Conservation (phyloP, 1,140 invertebrate species). For the Oscheius sp. region DNA sequence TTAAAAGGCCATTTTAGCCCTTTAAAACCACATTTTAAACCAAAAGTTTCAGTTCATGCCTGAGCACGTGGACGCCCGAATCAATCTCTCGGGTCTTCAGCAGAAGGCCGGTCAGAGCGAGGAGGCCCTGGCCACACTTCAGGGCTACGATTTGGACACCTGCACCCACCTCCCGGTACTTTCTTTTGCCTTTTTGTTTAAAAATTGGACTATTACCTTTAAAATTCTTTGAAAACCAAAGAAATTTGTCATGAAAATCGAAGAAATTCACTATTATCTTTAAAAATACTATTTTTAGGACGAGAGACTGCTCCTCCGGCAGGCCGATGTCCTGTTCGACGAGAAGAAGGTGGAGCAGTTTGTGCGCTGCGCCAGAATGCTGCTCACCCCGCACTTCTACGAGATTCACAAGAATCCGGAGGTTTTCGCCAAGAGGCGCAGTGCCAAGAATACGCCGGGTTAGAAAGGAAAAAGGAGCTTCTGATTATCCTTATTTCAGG, state of each 20-base stretch:
- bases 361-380: slow-evolving; percentile 46
- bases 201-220: no score
- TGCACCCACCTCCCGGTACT: slow-evolving; percentile 49
- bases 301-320: slow-evolving; percentile 53
- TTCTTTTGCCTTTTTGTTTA: slow-evolving; percentile 2
- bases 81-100: slow-evolving; percentile 55
- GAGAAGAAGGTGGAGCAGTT: slow-evolving; percentile 45
- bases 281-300: slow-evolving; percentile 42
- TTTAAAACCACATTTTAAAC: no score
- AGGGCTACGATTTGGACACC: slow-evolving; percentile 50
- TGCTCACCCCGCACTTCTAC: slow-evolving; percentile 56
- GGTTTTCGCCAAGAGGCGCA: slow-evolving; percentile 11
- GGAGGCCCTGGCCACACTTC: slow-evolving; percentile 50
- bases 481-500: neutral
- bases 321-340: slow-evolving; percentile 53
- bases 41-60: slow-evolving; percentile 35
- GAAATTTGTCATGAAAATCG: no score
- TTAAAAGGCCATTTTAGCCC: no score
- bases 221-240: no score
- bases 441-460: neutral
- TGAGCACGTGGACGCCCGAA: slow-evolving; percentile 54
- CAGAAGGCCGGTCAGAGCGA: slow-evolving; percentile 50
- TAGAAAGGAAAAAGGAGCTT: no score
- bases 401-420: slow-evolving; percentile 39
- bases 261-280: neutral